These are phyloP conservation scores for Cecidostiba fungosa DNA, from an alignment of 2,888 invertebrate genomes.

Conservation along the genomic window DNA sequence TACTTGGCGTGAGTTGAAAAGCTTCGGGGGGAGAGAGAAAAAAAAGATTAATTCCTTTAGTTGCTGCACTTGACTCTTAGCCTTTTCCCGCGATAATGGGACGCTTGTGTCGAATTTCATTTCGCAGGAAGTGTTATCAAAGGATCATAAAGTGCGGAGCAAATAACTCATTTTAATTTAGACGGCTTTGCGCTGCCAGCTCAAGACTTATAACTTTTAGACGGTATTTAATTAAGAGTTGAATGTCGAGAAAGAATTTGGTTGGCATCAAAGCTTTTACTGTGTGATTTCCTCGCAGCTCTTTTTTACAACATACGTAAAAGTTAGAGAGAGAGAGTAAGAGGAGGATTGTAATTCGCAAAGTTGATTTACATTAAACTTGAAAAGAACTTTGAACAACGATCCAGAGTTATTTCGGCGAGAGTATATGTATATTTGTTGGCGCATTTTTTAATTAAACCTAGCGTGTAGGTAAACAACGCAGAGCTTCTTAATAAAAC, in stretches of 20 bases:
- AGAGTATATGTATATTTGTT: background rate
- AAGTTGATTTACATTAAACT: background rate
- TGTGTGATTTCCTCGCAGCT: background rate
- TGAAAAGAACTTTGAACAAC: background rate
- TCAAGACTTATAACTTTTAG: slow-evolving; percentile 33
- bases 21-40: background rate
- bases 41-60: slow-evolving; percentile 8
- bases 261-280: slow-evolving; percentile 30
- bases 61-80: slow-evolving; percentile 1
- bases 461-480: background rate
- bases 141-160: slow-evolving; percentile 9
- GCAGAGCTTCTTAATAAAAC: too few relatives aligned
- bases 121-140: slow-evolving; percentile 37
- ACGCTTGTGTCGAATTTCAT: slow-evolving; percentile 1
- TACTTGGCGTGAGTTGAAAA: background rate
- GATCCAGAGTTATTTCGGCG: background rate
- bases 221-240: slow-evolving; percentile 41
- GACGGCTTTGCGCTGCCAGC: background rate
- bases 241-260: slow-evolving; percentile 9
- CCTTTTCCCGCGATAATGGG: slow-evolving; percentile 6
- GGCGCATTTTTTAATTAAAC: background rate
- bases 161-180: slow-evolving; percentile 47
- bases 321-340: background rate
- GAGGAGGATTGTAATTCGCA: slow-evolving; percentile 5
- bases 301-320: background rate